Base-by-base conservation (phyloP, 2,113 vertebrate species). In the Callipepla californica region DNA sequence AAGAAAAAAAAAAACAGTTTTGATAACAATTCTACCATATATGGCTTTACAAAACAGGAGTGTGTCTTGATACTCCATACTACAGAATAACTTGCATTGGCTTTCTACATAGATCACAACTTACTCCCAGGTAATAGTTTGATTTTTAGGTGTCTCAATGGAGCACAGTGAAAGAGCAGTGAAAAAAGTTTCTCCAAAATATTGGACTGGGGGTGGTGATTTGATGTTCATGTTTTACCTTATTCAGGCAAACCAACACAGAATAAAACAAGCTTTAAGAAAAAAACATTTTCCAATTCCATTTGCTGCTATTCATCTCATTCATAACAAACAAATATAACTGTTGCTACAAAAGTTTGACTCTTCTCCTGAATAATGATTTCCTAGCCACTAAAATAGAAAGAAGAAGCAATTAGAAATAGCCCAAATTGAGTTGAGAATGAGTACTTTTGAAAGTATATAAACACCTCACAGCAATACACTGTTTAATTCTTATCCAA, bases 381-480 rank as follows among this genome's bases (percentile, higher is more conserved):
- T 81, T 80, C 57, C 20, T 89, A 48, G 12, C 26, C 3, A 55
- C 13, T 48, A 82, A 72, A 93, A 78, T 30, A 58, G 13, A 57
- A 7, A 66, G 74, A 30, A 1, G 3, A 8, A 28, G 3, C 10
- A 76, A 34, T 28, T 10, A 23, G 18, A 25, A 75, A 85, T 53
- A 74, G 47, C 62, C 11, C 10, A 13, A 66, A 6, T 14, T 85
- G 18, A 67, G 5, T 53, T 42, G 5, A 45, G 30, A 45, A 48
- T 12, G 5, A 90, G n/a, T 4, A 19, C 23, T 67, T 75, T n/a
- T 22, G 18, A 34, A 67, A 36, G 50, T 9, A 36, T 2, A 77
- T 3, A 9, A 2, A 18, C 42, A 78, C 4, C 5, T 70, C 10
- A 11, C 4, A 50, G 1, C 0, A 2, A 21, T 1, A 30, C 17